Conservation (phyloP, 2,797 vertebrate genomes). For the Peromyscus melanophrys region DNA sequence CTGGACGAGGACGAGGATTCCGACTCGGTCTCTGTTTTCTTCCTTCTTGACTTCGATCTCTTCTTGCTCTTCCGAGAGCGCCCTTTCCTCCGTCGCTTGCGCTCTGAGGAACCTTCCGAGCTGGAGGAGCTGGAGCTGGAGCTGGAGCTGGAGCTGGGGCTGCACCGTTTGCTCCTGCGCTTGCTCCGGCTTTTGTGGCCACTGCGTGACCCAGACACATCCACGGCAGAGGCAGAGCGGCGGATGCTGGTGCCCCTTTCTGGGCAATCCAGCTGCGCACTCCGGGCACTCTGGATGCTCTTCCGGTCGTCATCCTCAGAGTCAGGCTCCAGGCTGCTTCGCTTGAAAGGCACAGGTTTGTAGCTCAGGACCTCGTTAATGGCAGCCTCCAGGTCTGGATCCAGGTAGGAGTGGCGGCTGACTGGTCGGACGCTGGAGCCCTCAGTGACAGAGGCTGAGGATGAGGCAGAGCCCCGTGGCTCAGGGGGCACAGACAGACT, state of each 20-base stretch:
- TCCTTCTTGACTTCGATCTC: conserved; percentile 94
- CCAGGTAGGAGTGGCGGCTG: conserved; percentile 94
- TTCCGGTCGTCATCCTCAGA: conserved; percentile 89
- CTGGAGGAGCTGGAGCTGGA: conserved; percentile 92
- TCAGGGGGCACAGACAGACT: conserved; percentile 95
- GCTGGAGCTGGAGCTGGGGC: conserved; percentile 88
- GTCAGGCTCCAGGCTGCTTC: conserved; percentile 92
- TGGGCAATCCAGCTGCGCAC: conserved; percentile 83
- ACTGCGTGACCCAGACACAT: conserved; percentile 90
- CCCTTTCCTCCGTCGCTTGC: conserved; percentile 88
- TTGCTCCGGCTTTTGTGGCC: conserved; percentile 88
- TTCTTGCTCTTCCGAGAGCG: conserved; percentile 90
- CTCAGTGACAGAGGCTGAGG: conserved; percentile 74
- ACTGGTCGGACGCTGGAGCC: conserved; percentile 88
- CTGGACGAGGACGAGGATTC: conserved; percentile 92
- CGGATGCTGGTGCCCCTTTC: conserved; percentile 88
- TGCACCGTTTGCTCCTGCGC: conserved; percentile 88
- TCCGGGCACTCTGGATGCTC: conserved; percentile 86
- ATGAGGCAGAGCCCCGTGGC: conserved; percentile 86
- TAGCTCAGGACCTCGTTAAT: conserved; percentile 98
- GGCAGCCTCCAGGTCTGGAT: conserved; percentile 97
- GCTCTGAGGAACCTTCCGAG: conserved; percentile 88
- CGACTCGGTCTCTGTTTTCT: conserved; percentile 91
- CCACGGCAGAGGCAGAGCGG: conserved; percentile 93
- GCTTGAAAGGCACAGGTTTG: conserved; percentile 93